phyloP scores from a whole-genome alignment of 2,113 vertebrate species.

The Chaetura pelagica region DNA sequence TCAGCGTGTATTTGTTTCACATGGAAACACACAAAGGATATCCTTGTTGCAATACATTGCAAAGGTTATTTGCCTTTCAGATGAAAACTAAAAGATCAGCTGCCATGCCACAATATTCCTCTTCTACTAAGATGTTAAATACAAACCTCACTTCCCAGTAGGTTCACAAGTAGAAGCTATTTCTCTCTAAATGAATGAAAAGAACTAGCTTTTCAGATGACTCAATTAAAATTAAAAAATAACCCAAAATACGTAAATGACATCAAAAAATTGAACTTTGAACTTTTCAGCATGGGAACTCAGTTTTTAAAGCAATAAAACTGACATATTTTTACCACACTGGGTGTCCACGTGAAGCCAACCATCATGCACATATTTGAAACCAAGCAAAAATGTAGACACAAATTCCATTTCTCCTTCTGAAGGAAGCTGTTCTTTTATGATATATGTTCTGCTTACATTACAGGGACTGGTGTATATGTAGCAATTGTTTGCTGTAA shows the following conservation, averaged over 20 bases:
- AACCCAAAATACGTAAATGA: neutral
- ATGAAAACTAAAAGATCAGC: neutral
- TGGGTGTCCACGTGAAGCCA: neutral
- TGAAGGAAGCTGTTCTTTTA: neutral
- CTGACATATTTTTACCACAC: neutral
- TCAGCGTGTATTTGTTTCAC: neutral
- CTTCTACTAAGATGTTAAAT: neutral
- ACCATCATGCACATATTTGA: accelerated
- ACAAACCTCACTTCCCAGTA: neutral
- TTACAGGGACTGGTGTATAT: neutral
- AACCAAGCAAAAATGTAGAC: accelerated
- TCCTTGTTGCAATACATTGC: neutral
- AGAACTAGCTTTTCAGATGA: neutral
- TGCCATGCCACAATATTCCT: neutral
- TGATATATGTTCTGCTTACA: neutral
- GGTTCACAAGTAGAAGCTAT: neutral
- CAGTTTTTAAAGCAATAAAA: neutral
- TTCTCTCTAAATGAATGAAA: neutral
- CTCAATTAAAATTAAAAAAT: neutral
- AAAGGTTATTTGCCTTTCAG: neutral
- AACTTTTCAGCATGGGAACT: neutral
- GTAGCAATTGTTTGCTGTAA: neutral
- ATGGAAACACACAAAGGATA: neutral
- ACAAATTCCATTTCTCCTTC: neutral
- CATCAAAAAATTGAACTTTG: neutral